Evolutionary conservation across 2,888 invertebrate genomes (phyloP).

Genomic region (Ormyrus rosae): DNA sequence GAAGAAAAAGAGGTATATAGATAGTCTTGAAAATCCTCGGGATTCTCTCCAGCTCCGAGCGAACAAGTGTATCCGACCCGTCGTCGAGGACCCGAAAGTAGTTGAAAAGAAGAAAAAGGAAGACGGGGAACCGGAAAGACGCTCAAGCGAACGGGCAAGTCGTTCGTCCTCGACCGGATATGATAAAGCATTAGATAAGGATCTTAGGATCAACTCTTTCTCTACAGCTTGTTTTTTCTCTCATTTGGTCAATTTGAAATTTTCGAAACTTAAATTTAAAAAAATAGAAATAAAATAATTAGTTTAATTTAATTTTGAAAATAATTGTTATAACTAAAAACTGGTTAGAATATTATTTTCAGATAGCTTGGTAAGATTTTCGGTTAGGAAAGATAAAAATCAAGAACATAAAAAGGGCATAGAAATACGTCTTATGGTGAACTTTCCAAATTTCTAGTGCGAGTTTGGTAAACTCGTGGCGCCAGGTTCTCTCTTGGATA

Average conservation of each 20-base stretch:
- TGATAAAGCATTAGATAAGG: constrained; percentile 73
- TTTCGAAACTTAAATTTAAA: constrained; percentile 61
- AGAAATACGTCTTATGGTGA: neutral
- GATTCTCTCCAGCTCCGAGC: neutral
- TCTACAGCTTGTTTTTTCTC: constrained; percentile 23
- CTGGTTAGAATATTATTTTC: too few relatives aligned
- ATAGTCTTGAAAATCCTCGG: constrained; percentile 12
- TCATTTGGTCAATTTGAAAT: constrained; percentile 72
- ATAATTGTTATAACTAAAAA: too few relatives aligned
- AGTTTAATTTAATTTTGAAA: too few relatives aligned
- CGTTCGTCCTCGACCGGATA: constrained; percentile 65
- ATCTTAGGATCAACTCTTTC: constrained; percentile 60
- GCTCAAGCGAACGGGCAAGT: constrained; percentile 60
- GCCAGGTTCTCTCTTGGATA: constrained; percentile 64
- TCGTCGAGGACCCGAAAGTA: constrained; percentile 26
- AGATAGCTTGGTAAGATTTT: too few relatives aligned
- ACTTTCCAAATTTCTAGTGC: neutral
- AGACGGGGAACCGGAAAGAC: constrained; percentile 57
- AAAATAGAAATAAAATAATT: too few relatives aligned
- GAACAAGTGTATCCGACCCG: constrained; percentile 44
- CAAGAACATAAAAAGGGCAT: constrained; percentile 35
- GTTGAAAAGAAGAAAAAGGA: constrained; percentile 38
- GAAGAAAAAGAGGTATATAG: neutral
- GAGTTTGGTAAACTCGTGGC: constrained; percentile 61
- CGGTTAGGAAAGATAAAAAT: constrained; percentile 65